These are phyloP conservation scores for Parauchenoglanis ngamensis DNA, from an alignment of 2,797 vertebrate genomes.

Conservation along the genomic window DNA sequence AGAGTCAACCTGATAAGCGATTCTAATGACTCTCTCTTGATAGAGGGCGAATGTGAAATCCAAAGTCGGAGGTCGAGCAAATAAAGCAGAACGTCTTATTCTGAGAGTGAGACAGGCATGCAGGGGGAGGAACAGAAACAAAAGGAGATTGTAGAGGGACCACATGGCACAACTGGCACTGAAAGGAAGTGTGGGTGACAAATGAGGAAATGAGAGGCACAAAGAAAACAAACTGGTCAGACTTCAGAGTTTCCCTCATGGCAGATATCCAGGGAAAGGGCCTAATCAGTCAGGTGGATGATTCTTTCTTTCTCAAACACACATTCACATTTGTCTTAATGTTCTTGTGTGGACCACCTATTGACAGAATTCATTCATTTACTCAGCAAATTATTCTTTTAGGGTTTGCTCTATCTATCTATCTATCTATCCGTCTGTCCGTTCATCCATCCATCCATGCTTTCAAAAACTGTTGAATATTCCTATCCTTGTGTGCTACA, in stretches of 20 bases:
- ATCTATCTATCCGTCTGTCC: too few species aligned
- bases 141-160: not conserved
- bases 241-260: conserved; percentile 40
- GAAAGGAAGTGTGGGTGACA: conserved; percentile 25
- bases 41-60: conserved; percentile 52
- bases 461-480: not conserved
- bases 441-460: too few species aligned
- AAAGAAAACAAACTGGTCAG: conserved; percentile 44
- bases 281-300: conserved; percentile 39
- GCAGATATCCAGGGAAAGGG: conserved; percentile 46
- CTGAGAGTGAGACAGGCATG: not conserved
- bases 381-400: not conserved
- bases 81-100: conserved; percentile 33
- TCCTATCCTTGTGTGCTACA: not conserved
- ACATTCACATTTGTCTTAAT: conserved; percentile 10
- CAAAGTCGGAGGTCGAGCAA: conserved; percentile 35
- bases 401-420: too few species aligned
- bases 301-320: conserved; percentile 30
- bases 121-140: not conserved
- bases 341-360: not conserved
- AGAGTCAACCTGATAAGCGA: conserved; percentile 65
- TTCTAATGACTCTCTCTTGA: conserved; percentile 59
- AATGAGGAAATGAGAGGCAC: conserved; percentile 38
- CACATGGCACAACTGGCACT: conserved; percentile 13
- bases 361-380: not conserved